Evolutionary conservation across 2,888 invertebrate genomes (phyloP).

Genomic region (Galeopsomyia nigrocyanea): DNA sequence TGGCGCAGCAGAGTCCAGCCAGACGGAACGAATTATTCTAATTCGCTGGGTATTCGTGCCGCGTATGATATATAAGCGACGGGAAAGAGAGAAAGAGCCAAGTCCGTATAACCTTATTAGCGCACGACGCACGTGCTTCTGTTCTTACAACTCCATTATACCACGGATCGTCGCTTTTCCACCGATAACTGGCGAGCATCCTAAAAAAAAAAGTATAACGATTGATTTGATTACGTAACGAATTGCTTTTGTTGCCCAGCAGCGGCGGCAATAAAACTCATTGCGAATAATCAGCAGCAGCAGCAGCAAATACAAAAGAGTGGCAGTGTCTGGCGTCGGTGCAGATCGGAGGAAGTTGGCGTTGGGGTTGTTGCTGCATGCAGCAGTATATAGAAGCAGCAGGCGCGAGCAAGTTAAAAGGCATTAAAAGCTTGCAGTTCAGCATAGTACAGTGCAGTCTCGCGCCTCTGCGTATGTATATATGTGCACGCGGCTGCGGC

Average conservation of each 20-base stretch:
- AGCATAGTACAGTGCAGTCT: no score
- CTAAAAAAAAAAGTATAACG: no score
- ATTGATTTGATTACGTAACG: no score
- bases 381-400: no score
- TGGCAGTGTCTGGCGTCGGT: neutral
- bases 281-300: neutral
- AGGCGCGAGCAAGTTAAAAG: slow-evolving; percentile 36
- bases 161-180: no score
- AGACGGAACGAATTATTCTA: slow-evolving; percentile 64
- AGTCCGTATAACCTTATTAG: slow-evolving; percentile 26
- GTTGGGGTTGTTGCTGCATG: slow-evolving; percentile 20
- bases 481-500: neutral
- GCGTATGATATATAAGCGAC: slow-evolving; percentile 50
- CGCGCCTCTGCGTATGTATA: slow-evolving; percentile 17
- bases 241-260: no score
- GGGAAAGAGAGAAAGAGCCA: slow-evolving; percentile 57
- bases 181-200: no score
- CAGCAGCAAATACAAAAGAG: slow-evolving; percentile 23
- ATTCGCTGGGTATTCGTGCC: slow-evolving; percentile 60
- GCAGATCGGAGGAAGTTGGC: slow-evolving; percentile 8
- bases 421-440: slow-evolving; percentile 39
- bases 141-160: no score
- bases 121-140: neutral
- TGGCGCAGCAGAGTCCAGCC: slow-evolving; percentile 26
- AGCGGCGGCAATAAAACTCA: slow-evolving; percentile 20